Evolutionary conservation across 2,797 vertebrate genomes (phyloP), one percentile per base, ranked within the genome.

Genomic region (Cyprinodon diabolis): DNA sequence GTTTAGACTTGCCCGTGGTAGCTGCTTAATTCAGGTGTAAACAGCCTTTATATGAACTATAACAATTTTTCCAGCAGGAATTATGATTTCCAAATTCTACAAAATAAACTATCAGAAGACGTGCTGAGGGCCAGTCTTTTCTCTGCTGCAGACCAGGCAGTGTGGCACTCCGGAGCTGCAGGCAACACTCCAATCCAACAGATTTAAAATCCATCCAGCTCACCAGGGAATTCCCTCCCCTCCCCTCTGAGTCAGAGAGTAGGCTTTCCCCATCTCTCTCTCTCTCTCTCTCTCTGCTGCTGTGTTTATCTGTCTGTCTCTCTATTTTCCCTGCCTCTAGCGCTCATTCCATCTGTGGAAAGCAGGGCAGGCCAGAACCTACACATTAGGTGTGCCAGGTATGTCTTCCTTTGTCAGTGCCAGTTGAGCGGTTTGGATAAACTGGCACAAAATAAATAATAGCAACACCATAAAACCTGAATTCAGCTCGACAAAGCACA

Each of bases 151-250:
- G 82, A 82, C 80, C 79, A 52, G 79, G 80, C 88, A 74, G 83
- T 78, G 87, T 90, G 89, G 89, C 89, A 89, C 92, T 93, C 89
- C 89, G 81, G 86, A 91, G 88, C 90, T 93, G 89, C 86, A 93
- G 94, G 93, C 94, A 93, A 76, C 1, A 74, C 86, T 95, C 94
- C 94, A 95, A 84, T 85, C 87, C 90, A 78, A 90, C 95, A 96
- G 95, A 96, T 96, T 94, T 94, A 95, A 96, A 97, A 97, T 93
- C 93, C 92, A 96, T 96, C 95, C 86, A 84, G 93, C 93, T 94
- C 96, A 96, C 95, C 86, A 96, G 96, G 96, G 96, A 97, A 96
- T 97, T 97, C 97, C 97, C 96, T 97, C 91, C 91, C 87, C 93
- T 55, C 89, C 88, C 89, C 69, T 88, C 81, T 91, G 91, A 92